Evolutionary conservation across 2,113 vertebrate species (phyloP).

Genomic region (Leucopternis melanops): DNA sequence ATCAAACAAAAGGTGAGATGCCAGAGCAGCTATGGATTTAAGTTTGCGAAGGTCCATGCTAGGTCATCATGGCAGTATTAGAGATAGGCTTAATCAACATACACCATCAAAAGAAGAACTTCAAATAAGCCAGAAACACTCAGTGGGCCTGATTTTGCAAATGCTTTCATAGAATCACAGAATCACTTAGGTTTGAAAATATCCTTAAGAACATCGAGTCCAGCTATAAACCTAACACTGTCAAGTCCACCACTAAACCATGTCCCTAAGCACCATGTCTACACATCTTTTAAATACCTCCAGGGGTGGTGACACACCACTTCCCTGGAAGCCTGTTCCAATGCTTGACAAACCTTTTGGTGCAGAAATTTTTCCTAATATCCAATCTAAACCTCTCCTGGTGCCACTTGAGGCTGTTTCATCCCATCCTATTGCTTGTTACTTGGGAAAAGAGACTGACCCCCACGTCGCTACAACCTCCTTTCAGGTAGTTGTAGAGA

Average conservation of each 20-base stretch:
- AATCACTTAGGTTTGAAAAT: background rate
- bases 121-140: background rate
- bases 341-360: background rate
- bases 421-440: background rate
- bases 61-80: background rate
- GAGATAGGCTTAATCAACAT: background rate
- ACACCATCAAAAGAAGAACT: background rate
- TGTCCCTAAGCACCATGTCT: background rate
- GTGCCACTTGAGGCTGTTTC: background rate
- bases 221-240: background rate
- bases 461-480: background rate
- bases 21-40: background rate
- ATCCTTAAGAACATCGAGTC: background rate
- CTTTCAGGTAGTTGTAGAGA: background rate
- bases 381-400: background rate
- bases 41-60: accelerated
- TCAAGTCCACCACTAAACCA: background rate
- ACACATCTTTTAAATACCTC: background rate
- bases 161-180: background rate
- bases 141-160: background rate
- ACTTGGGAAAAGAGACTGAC: background rate
- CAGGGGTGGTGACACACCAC: background rate
- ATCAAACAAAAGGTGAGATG: conserved; percentile 9
- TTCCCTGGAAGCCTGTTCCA: background rate
- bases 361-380: background rate